Evolutionary conservation across 2,113 vertebrate species (phyloP), one percentile per base, ranked within the genome.

Genomic region (Nothoprocta perdicaria): DNA sequence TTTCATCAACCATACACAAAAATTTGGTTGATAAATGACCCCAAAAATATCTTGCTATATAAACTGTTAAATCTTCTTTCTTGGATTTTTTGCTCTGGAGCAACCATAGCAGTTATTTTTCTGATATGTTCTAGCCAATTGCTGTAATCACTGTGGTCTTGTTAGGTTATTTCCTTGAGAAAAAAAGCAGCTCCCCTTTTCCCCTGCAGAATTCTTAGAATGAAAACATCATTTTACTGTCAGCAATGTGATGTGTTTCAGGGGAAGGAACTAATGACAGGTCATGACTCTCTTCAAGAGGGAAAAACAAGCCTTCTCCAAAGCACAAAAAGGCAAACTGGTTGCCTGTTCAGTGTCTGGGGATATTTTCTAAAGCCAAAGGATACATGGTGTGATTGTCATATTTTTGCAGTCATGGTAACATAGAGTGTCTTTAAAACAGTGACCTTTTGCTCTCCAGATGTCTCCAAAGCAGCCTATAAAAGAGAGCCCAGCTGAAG

Each of bases 151-250:
- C 48, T 6, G 6, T 3, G 6, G 82, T 91, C 91, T 92, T 89
- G 89, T 95, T 95, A 90, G 77, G 86, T 75, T 96, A 91, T 92
- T 95, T 95, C 95, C 92, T 89, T 95, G 84, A 94, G 87, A 96
- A 93, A 95, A 87, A 87, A 0, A 26, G 22, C 84, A 94, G 81
- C 76, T 92, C 89, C 57, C 6, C 91, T 85, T 93, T 48, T 50
- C 16, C 40, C 95, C 96, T 78, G 45, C 68, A 91, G 94, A 93
- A 88, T 91, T 93, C 86, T 83, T 80, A 78, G 94, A 93, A 91
- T 81, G 91, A 96, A 96, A 95, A 95, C 89, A 94, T 94, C 94
- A 96, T 94, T 94, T 95, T 89, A 92, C 84, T 96, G 94, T 93
- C 94, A 92, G 82, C 61, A 67, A 38, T 86, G 85, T 93, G 94